Conservation (phyloP, 2,888 invertebrate species). For the Lissocephala sabroskyi region DNA sequence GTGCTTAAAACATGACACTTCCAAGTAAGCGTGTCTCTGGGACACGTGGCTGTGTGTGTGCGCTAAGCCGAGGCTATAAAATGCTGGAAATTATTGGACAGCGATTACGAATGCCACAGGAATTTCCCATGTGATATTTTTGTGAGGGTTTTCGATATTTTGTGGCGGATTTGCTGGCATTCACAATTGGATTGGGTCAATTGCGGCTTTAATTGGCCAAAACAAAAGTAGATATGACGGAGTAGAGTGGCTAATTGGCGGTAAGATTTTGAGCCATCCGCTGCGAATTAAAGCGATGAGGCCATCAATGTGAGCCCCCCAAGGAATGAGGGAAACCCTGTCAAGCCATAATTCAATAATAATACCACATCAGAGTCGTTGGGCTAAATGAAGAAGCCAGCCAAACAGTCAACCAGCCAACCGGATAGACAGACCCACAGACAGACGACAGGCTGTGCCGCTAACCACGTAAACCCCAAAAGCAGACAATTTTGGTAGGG, state of each 20-base stretch:
- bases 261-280: too few relatives aligned
- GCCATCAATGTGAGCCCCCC: too few relatives aligned
- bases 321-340: too few relatives aligned
- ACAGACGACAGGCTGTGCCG: slow-evolving; percentile 9
- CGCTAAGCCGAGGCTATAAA: slow-evolving; percentile 52
- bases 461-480: slow-evolving; percentile 33
- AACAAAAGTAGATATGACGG: too few relatives aligned
- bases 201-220: slow-evolving; percentile 21
- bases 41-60: slow-evolving; percentile 7
- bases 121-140: slow-evolving; percentile 10
- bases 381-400: slow-evolving; percentile 27
- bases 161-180: neutral
- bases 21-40: slow-evolving; percentile 38
- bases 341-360: slow-evolving; percentile 54
- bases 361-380: slow-evolving; percentile 28
- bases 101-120: slow-evolving; percentile 58
- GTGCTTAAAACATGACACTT: slow-evolving; percentile 55
- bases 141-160: slow-evolving; percentile 3
- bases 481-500: slow-evolving; percentile 43
- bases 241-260: too few relatives aligned
- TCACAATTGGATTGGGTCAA: slow-evolving; percentile 27
- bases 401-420: neutral
- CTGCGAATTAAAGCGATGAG: slow-evolving; percentile 3
- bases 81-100: slow-evolving; percentile 61
- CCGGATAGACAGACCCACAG: neutral